These are phyloP conservation scores for Clarias platycephalus DNA, from an alignment of 2,797 vertebrate species.

Conservation along the genomic window DNA sequence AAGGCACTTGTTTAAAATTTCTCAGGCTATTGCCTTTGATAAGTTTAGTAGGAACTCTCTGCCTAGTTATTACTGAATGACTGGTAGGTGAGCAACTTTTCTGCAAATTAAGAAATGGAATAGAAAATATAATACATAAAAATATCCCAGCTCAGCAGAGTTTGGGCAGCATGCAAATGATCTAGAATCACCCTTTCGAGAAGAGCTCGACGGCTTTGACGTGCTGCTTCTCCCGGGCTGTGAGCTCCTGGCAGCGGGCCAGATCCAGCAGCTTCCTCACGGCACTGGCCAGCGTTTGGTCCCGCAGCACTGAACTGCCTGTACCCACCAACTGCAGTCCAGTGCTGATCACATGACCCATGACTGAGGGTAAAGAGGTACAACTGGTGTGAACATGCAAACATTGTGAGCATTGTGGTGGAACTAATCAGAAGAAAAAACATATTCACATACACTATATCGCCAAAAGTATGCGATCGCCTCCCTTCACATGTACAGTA, in stretches of 20 bases:
- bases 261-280: slow-evolving; percentile 77
- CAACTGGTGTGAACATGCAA: background rate
- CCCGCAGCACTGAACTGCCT: slow-evolving; percentile 70
- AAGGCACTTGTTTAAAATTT: background rate
- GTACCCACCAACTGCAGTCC: slow-evolving; percentile 83
- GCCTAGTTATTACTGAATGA: background rate
- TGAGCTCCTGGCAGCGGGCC: slow-evolving; percentile 76
- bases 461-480: no score
- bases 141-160: background rate
- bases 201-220: slow-evolving; percentile 82
- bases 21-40: background rate
- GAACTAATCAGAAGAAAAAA: background rate
- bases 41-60: background rate
- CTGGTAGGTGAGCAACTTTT: background rate
- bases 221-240: slow-evolving; percentile 82
- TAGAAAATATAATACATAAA: background rate
- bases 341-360: slow-evolving; percentile 86
- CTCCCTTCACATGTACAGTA: no score
- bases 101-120: background rate
- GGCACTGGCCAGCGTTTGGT: slow-evolving; percentile 74
- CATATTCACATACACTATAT: background rate
- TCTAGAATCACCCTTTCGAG: slow-evolving; percentile 79
- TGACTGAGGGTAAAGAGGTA: slow-evolving; percentile 70
- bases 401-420: background rate
- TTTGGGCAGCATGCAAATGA: background rate